These are phyloP conservation scores for Eptesicus fuscus DNA, from an alignment of 2,113 vertebrate genomes.

Conservation along the genomic window DNA sequence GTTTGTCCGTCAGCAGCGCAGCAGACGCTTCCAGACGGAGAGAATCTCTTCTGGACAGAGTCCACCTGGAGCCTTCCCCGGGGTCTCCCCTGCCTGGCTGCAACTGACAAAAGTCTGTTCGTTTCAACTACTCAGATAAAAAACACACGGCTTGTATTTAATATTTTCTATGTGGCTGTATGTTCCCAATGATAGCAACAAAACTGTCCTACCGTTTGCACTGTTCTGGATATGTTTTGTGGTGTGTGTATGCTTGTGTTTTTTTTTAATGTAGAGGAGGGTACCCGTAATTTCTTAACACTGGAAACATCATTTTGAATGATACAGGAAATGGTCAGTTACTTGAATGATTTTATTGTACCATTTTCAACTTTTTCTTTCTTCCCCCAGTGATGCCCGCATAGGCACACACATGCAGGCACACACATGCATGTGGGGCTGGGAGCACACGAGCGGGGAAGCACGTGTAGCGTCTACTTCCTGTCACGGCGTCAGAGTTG, in stretches of 20 bases:
- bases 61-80: not conserved
- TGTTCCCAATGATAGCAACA: conserved; percentile 8
- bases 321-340: not conserved
- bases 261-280: not conserved
- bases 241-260: not conserved
- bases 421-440: not conserved
- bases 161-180: conserved; percentile 3
- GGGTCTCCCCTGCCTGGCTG: not conserved
- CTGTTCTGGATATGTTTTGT: not conserved
- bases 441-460: not conserved
- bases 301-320: conserved; percentile 20
- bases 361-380: not conserved
- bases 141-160: not conserved
- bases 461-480: not conserved
- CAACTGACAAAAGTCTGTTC: conserved; percentile 26
- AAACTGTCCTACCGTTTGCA: not conserved
- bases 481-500: not conserved
- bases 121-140: not conserved
- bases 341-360: not conserved
- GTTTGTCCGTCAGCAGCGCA: conserved; percentile 17
- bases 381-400: not conserved
- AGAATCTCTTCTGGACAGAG: not conserved
- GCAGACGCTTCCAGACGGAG: not conserved
- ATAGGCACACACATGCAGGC: not conserved
- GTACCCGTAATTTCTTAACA: not conserved